These are phyloP conservation scores for Pantelozetes paolii DNA, from an alignment of 2,888 invertebrate genomes.

Conservation along the genomic window DNA sequence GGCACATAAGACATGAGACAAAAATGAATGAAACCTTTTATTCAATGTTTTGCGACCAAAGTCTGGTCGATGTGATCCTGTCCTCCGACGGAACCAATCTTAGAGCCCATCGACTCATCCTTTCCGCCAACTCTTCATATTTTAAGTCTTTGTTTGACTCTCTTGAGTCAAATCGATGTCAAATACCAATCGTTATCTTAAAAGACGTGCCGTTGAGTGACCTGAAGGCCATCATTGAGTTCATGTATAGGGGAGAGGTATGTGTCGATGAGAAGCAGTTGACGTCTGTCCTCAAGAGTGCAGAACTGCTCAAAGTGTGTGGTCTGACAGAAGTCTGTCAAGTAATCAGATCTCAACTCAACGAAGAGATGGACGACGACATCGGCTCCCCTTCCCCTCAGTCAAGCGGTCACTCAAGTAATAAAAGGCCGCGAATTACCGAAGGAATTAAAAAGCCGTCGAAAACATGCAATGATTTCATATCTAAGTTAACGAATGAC, in stretches of 20 bases:
- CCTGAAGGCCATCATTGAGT: conserved; percentile 82
- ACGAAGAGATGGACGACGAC: not conserved
- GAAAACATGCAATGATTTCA: not conserved
- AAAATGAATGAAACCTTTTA: not conserved
- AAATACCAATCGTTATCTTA: conserved; percentile 87
- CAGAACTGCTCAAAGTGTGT: conserved; percentile 85
- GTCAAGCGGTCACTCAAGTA: too few species aligned
- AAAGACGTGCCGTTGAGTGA: conserved; percentile 85
- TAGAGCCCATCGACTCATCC: conserved; percentile 87
- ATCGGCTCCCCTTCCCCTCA: not conserved
- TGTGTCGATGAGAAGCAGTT: conserved; percentile 88
- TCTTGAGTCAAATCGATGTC: conserved; percentile 73
- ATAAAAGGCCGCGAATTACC: conserved; percentile 22
- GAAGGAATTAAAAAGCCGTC: not conserved
- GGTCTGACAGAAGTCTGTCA: conserved; percentile 62
- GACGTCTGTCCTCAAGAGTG: conserved; percentile 78
- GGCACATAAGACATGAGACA: conserved; percentile 8
- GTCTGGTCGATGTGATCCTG: conserved; percentile 84
- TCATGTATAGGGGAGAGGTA: conserved; percentile 95
- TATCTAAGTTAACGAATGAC: not conserved
- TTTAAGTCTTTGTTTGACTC: conserved; percentile 72
- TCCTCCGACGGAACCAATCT: conserved; percentile 85
- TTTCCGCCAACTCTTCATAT: conserved; percentile 88
- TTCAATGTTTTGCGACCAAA: conserved; percentile 72
- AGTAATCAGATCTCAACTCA: not conserved